Percentiles rank a stretch among this genome's conserved stretches.
Evolutionary conservation across 2,113 vertebrate genomes (phyloP).

Genomic region (Thamnophis sirtalis): DNA sequence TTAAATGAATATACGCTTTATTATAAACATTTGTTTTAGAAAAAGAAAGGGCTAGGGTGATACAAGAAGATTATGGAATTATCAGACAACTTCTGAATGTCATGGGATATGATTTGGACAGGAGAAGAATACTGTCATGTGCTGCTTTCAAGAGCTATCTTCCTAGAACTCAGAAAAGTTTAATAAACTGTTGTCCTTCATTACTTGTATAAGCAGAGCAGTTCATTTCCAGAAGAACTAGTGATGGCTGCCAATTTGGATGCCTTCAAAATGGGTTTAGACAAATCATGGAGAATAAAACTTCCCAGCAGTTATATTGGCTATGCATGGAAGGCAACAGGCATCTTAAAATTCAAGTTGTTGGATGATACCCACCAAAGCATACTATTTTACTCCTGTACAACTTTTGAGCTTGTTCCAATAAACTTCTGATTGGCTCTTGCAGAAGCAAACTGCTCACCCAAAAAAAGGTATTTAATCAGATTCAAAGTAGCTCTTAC

Average conservation of each 20-base stretch:
- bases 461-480: neutral
- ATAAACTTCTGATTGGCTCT: neutral
- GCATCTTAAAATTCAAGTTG: neutral
- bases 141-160: neutral
- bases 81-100: neutral
- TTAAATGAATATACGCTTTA: neutral
- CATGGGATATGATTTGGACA: neutral
- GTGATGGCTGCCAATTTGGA: neutral
- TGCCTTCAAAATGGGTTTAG: neutral
- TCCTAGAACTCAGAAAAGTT: neutral
- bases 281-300: neutral
- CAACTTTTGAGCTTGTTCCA: neutral
- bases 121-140: neutral
- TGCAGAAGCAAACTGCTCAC: neutral
- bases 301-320: neutral
- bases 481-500: neutral
- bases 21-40: neutral
- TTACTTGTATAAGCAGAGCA: neutral
- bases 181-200: neutral
- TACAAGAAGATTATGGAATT: neutral
- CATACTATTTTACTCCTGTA: neutral
- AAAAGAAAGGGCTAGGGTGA: neutral
- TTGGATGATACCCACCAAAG: neutral
- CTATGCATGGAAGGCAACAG: neutral
- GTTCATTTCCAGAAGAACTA: neutral